Percentiles rank a stretch among this genome's conserved stretches.
These are phyloP conservation scores for Macrotus californicus DNA, from an alignment of 2,113 vertebrate genomes.

Conservation along the genomic window DNA sequence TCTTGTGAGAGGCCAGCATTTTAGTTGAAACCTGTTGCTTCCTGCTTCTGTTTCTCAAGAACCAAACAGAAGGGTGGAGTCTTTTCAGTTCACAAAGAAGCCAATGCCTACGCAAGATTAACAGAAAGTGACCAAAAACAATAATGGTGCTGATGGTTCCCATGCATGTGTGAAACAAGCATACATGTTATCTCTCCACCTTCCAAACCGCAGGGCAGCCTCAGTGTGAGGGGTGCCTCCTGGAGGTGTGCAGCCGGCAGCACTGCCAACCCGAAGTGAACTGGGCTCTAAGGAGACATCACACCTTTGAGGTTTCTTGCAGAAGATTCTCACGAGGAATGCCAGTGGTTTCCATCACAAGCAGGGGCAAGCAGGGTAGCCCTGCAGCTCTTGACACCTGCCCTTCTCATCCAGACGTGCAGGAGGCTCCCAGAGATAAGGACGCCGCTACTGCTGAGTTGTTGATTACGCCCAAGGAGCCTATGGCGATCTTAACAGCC, in stretches of 20 bases:
- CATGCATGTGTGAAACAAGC: neutral
- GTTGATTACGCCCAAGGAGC: neutral
- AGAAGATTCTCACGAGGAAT: neutral
- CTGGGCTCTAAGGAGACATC: neutral
- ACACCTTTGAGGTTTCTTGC: neutral
- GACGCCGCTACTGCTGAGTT: neutral
- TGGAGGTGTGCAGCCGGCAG: neutral
- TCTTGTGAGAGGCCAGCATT: neutral
- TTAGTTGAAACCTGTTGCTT: neutral
- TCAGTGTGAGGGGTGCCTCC: neutral
- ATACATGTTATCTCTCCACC: accelerated
- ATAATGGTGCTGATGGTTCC: neutral
- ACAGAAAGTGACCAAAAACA: neutral
- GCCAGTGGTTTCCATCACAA: neutral
- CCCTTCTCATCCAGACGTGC: neutral
- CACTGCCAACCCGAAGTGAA: neutral
- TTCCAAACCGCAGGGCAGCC: neutral
- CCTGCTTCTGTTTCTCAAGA: neutral
- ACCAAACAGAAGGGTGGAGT: neutral
- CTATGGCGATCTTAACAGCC: neutral
- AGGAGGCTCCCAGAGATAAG: neutral
- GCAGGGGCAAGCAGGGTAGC: neutral
- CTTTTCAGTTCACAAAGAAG: neutral
- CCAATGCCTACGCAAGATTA: neutral
- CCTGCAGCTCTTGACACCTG: neutral